Percentiles rank a stretch among this genome's conserved stretches.
These are phyloP conservation scores for Hoplodrina ambigua DNA, from an alignment of 2,888 invertebrate genomes.

Conservation along the genomic window DNA sequence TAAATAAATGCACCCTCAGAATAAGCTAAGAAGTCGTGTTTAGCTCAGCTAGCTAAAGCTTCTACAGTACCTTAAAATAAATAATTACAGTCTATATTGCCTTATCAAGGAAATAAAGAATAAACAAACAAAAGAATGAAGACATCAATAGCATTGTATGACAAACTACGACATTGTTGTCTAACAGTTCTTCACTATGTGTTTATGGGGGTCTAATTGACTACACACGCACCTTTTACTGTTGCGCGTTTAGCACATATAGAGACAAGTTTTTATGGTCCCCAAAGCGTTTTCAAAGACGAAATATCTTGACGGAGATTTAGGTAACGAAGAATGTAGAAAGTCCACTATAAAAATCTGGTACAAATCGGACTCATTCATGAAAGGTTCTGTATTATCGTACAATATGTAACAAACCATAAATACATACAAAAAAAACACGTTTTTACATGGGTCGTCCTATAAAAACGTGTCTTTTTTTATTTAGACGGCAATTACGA, in stretches of 20 bases:
- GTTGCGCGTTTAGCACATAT: slow-evolving; percentile 38
- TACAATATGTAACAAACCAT: no score
- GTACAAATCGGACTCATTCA: no score
- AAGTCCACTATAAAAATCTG: background rate
- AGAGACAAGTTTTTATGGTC: slow-evolving; percentile 18
- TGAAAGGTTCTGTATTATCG: no score
- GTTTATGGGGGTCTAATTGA: slow-evolving; percentile 52
- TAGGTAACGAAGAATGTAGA: slow-evolving; percentile 3
- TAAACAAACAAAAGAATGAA: slow-evolving; percentile 6
- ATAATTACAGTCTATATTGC: background rate
- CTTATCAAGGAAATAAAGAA: slow-evolving; percentile 1
- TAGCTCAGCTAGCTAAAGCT: no score
- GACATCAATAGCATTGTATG: slow-evolving; percentile 11
- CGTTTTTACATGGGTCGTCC: no score
- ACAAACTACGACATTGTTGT: slow-evolving; percentile 27
- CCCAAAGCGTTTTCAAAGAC: background rate
- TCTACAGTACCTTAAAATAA: background rate
- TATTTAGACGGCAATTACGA: no score
- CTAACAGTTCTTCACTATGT: slow-evolving; percentile 43
- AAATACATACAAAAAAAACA: no score
- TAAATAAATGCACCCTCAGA: no score
- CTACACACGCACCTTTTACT: slow-evolving; percentile 42
- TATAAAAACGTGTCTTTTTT: no score
- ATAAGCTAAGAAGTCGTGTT: no score
- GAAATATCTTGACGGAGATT: background rate